Base-by-base conservation (phyloP, 23 tunicate genomes). In the Trididemnum miniatum region DNA sequence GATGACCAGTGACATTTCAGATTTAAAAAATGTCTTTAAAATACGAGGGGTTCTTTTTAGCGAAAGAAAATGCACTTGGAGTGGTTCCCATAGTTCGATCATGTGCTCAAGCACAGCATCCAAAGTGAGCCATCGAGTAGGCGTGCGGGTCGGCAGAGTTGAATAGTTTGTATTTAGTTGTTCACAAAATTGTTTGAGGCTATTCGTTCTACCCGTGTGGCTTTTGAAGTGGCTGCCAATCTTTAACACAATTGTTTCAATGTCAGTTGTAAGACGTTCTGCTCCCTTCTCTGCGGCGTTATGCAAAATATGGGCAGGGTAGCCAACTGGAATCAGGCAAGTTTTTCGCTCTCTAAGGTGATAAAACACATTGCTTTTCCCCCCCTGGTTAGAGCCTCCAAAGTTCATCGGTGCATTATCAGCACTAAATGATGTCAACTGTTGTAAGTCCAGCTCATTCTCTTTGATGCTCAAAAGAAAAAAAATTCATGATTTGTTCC, bases 381-480 rank as follows among this genome's bases (percentile, higher is more conserved):
- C n/a, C 34, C 78, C 65, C n/a, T 81, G 78, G 40, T 81, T 72
- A 31, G 67, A 82, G 35, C 82, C 82, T 71, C 82, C 86, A 82
- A 82, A 82, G 51, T 82, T 82, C 49, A 75, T 66, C 76, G 86
- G 86, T 82, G 86, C 86, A 36, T 72, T 82, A 49, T 82, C 67
- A 25, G 86, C 86, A 75, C 38, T 75, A 82, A 82, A 80, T 20
- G 67, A 77, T 54, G 82, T 34, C 82, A 77, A 23, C 51, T 80
- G 57, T 33, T 80, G 36, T 54, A 80, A 3, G 23, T 65, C 84
- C 28, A 80, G 74, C 29, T 59, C 54, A 64, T 80, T 80, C 59
- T 80, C 77, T 36, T 65, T 4, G 20, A 65, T 20, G 3, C 33
- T 37, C 2, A 52, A 65, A 37, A 65, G 51, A n/a, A n/a, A 80